A percentile compares a stretch with the other conserved stretches of the same genome.
These are phyloP conservation scores for Drosophila sproati DNA, from an alignment of 1,140 invertebrate genomes.

Conservation along the genomic window DNA sequence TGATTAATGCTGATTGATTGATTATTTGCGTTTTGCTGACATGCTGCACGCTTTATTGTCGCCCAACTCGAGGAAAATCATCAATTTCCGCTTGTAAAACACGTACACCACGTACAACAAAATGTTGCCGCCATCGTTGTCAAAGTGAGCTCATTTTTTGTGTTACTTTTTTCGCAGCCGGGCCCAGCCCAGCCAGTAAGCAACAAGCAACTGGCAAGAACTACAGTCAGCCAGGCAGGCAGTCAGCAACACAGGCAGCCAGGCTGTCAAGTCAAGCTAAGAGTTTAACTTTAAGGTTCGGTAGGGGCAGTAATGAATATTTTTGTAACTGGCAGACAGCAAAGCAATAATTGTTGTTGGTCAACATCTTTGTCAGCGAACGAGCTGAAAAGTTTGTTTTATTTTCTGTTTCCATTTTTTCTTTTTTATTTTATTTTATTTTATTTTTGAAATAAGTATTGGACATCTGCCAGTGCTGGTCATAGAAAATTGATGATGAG, in stretches of 20 bases:
- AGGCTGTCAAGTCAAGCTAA: slow-evolving; percentile 10
- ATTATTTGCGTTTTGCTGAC: slow-evolving; percentile 83
- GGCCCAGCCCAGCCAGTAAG: neutral
- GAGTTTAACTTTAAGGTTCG: slow-evolving; percentile 32
- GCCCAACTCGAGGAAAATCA: slow-evolving; percentile 74
- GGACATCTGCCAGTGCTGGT: slow-evolving; percentile 60
- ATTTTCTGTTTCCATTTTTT: slow-evolving; percentile 31
- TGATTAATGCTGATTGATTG: slow-evolving; percentile 84
- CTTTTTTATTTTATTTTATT: slow-evolving; percentile 34
- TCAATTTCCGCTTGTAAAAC: slow-evolving; percentile 82
- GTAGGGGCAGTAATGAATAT: slow-evolving; percentile 68
- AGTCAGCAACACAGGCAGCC: slow-evolving; percentile 19
- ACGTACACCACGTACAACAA: slow-evolving; percentile 71
- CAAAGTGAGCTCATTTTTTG: slow-evolving; percentile 57
- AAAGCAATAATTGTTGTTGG: slow-evolving; percentile 68
- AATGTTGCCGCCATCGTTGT: slow-evolving; percentile 39
- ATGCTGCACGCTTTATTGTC: slow-evolving; percentile 80
- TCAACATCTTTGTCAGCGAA: slow-evolving; percentile 68
- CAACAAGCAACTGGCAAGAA: slow-evolving; percentile 22
- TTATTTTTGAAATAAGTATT: slow-evolving; percentile 46
- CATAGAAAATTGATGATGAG: slow-evolving; percentile 56
- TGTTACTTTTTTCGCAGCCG: neutral
- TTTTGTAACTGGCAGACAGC: slow-evolving; percentile 42
- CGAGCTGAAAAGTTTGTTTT: slow-evolving; percentile 39
- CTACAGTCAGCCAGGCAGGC: slow-evolving; percentile 32